Percentiles rank a stretch among this genome's conserved stretches.
Evolutionary conservation across 2,113 vertebrate species (phyloP).

Genomic region (Megalops atlanticus): DNA sequence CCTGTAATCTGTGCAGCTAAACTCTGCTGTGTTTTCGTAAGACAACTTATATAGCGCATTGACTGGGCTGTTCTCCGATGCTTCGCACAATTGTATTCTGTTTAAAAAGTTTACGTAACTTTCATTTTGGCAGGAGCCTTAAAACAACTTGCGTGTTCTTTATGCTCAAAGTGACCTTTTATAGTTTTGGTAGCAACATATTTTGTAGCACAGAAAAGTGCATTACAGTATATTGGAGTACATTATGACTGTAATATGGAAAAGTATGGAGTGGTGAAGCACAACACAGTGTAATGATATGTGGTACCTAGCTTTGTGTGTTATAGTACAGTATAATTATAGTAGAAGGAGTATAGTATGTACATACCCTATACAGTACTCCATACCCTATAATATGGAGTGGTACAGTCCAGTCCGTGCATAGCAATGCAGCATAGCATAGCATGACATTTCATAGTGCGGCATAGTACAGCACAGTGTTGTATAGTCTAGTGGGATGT

Average conservation of each 20-base stretch:
- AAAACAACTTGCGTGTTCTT: background rate
- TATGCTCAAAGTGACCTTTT: background rate
- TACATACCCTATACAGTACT: too few species aligned
- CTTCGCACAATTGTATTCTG: background rate
- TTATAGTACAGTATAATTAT: too few species aligned
- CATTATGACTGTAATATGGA: too few species aligned
- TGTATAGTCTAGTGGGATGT: too few species aligned
- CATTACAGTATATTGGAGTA: background rate
- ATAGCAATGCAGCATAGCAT: too few species aligned
- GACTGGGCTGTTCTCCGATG: background rate
- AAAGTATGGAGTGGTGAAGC: too few species aligned
- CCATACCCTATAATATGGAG: too few species aligned
- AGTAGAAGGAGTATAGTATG: too few species aligned
- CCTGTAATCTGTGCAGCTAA: conserved; percentile 20
- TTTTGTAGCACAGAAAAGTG: background rate
- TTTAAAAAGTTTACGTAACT: background rate
- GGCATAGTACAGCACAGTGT: background rate
- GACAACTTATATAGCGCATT: background rate
- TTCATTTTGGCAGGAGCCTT: background rate
- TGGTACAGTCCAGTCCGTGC: too few species aligned
- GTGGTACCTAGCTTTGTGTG: too few species aligned
- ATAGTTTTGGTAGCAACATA: background rate
- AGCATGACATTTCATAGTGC: background rate
- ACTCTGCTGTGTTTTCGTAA: conserved; percentile 5
- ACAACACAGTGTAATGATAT: too few species aligned